Evolutionary conservation across 2,797 vertebrate species (phyloP).

Genomic region (Percopsis omiscomaycus): DNA sequence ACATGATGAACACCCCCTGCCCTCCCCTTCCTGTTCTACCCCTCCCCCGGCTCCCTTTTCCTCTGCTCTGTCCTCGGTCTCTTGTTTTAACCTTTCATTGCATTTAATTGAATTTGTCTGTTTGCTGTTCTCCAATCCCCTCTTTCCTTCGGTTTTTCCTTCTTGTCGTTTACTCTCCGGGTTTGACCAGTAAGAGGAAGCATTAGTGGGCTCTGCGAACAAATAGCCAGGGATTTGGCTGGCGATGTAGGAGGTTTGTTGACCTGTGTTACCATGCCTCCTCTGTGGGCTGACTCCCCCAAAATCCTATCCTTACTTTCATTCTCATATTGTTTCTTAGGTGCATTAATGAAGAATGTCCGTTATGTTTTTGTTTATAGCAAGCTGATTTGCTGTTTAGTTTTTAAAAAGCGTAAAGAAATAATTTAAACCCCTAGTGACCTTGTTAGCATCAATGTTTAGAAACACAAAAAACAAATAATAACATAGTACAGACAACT

Average conservation of each 20-base stretch:
- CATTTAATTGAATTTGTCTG: conserved; percentile 63
- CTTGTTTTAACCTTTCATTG: conserved; percentile 63
- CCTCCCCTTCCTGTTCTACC: not conserved
- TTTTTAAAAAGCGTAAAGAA: too few relatives aligned
- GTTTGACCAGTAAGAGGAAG: conserved; percentile 42
- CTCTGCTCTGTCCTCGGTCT: conserved; percentile 7
- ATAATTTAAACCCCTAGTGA: too few relatives aligned
- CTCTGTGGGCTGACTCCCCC: conserved; percentile 11
- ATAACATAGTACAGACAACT: too few relatives aligned
- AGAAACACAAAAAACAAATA: too few relatives aligned
- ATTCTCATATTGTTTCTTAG: not conserved
- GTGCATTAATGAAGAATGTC: too few relatives aligned
- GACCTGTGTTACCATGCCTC: conserved; percentile 32
- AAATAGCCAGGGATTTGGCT: conserved; percentile 55
- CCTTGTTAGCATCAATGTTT: too few relatives aligned
- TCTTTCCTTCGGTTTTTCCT: conserved; percentile 15
- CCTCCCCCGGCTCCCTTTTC: not conserved
- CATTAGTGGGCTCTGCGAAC: conserved; percentile 50
- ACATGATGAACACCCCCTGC: conserved; percentile 7
- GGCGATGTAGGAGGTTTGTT: conserved; percentile 40
- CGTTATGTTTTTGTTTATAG: too few relatives aligned
- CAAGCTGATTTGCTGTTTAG: too few relatives aligned
- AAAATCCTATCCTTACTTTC: not conserved
- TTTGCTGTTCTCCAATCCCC: conserved; percentile 25
- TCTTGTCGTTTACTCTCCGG: conserved; percentile 39